Conservation (phyloP, 2,797 vertebrate species). For the Artibeus jamaicensis region DNA sequence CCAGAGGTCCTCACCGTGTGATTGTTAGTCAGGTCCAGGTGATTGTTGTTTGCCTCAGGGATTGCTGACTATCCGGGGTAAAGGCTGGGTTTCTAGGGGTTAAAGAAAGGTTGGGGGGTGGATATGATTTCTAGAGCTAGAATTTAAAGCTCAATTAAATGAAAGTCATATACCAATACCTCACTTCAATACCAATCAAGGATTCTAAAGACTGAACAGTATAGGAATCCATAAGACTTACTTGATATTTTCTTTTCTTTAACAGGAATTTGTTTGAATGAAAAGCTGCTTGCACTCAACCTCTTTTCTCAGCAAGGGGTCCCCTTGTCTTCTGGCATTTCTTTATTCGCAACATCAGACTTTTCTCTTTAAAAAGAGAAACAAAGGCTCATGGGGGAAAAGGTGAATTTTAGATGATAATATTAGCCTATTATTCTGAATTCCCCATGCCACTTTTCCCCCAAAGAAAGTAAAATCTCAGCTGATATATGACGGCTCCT, state of each 20-base stretch:
- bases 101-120: neutral
- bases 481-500: neutral
- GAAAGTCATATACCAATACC: neutral
- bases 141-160: neutral
- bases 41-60: neutral
- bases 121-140: neutral
- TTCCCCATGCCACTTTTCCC: neutral
- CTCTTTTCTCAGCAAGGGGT: neutral
- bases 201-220: neutral
- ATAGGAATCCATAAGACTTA: neutral
- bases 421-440: conserved; percentile 30
- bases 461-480: conserved; percentile 10
- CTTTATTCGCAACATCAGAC: neutral
- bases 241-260: neutral
- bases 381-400: neutral
- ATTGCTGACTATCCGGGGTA: neutral
- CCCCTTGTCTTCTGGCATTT: neutral
- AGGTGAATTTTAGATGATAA: neutral
- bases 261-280: neutral
- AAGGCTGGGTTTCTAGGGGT: neutral
- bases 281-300: neutral
- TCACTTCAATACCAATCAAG: neutral
- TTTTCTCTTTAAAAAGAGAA: neutral
- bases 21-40: neutral
- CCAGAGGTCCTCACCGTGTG: neutral